These are phyloP conservation scores for Halocynthia roretzi DNA, from an alignment of 23 tunicate genomes.

Conservation along the genomic window DNA sequence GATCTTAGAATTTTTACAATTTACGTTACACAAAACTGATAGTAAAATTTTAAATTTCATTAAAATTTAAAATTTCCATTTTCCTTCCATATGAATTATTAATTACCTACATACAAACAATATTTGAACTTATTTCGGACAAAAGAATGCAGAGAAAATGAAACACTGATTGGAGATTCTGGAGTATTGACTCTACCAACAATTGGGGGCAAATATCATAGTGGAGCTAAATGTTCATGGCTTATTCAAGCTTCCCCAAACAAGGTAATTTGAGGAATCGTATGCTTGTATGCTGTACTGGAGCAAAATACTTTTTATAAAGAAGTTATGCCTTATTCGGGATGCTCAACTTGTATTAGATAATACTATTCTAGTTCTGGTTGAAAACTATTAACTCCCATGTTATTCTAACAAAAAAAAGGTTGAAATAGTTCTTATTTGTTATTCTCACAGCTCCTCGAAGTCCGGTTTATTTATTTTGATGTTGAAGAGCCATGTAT, in stretches of 20 bases:
- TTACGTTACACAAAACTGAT: too few relatives aligned
- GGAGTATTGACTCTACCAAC: background rate
- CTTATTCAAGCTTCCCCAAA: background rate
- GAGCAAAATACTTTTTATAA: background rate
- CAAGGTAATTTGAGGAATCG: background rate
- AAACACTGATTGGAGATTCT: too few relatives aligned
- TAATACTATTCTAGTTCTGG: too few relatives aligned
- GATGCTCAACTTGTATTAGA: background rate
- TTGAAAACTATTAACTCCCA: background rate
- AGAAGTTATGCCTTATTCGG: background rate
- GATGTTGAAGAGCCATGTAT: conserved; percentile 8
- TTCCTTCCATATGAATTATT: too few relatives aligned
- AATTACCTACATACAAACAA: too few relatives aligned
- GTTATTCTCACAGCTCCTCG: conserved; percentile 3
- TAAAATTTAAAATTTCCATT: too few relatives aligned
- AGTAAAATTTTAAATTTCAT: too few relatives aligned
- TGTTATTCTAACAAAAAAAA: background rate
- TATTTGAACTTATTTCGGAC: too few relatives aligned
- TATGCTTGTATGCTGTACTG: background rate
- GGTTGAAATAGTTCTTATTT: background rate
- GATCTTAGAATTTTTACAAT: too few relatives aligned
- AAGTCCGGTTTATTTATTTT: conserved; percentile 8
- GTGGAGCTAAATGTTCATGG: conserved; percentile 5
- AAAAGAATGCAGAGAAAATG: too few relatives aligned
- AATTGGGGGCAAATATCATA: background rate